Conservation (phyloP, 1,140 invertebrate genomes). For the Pogonomyrmex barbatus region DNA sequence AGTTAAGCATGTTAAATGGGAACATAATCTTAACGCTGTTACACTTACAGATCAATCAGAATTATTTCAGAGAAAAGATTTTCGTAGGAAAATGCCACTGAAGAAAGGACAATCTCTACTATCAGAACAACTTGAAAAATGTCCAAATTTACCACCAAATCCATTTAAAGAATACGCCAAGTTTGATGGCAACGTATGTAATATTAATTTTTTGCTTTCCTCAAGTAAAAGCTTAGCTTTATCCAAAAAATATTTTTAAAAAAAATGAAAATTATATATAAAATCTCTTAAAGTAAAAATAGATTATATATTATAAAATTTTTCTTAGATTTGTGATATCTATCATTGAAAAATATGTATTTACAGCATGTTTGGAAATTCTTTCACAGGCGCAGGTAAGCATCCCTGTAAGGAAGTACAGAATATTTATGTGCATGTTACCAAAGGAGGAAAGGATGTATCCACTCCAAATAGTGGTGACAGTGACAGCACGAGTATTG, state of each 20-base stretch:
- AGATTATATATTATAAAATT: not conserved
- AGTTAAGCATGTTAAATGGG: constrained; percentile 93
- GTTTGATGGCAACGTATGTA: constrained; percentile 93
- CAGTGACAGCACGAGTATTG: constrained; percentile 93
- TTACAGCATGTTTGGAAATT: not conserved
- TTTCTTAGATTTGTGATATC: constrained; percentile 40
- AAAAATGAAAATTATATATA: constrained; percentile 24
- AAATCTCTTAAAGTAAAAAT: not conserved
- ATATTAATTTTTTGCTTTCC: not conserved
- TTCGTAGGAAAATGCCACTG: constrained; percentile 85
- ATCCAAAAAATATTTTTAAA: not conserved
- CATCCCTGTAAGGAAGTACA: constrained; percentile 91
- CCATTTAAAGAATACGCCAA: constrained; percentile 96
- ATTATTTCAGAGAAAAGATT: constrained; percentile 88
- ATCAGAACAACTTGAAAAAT: constrained; percentile 91
- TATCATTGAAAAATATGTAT: not conserved
- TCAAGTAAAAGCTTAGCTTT: not conserved
- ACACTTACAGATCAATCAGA: constrained; percentile 88
- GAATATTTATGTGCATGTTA: constrained; percentile 95
- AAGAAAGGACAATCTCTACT: constrained; percentile 88
- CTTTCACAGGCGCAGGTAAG: constrained; percentile 89
- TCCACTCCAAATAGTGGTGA: constrained; percentile 93
- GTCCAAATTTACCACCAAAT: constrained; percentile 91
- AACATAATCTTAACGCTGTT: constrained; percentile 86
- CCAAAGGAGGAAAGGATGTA: constrained; percentile 92